phyloP scores from a whole-genome alignment of 2,113 vertebrate species.

The Chionodraco myersi region DNA sequence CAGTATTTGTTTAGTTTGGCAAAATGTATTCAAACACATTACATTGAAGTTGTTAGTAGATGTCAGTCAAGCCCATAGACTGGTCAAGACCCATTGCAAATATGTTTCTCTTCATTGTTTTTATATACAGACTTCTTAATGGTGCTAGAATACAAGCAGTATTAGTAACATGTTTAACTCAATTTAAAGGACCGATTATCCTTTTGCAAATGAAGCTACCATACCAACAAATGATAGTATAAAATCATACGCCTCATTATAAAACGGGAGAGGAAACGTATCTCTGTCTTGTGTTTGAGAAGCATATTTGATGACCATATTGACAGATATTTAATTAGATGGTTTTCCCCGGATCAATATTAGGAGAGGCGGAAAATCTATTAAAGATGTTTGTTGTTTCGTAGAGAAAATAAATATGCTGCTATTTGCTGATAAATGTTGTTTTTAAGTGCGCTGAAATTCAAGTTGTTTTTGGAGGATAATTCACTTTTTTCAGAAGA shows the following conservation, averaged over 20 bases:
- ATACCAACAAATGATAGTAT: not conserved
- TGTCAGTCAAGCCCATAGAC: not conserved
- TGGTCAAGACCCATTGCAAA: not conserved
- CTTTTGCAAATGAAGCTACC: not conserved
- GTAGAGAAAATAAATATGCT: no score
- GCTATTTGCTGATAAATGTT: no score
- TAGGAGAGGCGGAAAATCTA: not conserved
- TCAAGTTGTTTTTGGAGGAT: no score
- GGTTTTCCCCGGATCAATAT: slow-evolving; percentile 39
- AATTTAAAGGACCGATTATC: not conserved
- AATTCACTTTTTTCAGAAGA: no score
- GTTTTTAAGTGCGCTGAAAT: no score
- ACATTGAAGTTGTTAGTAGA: slow-evolving; percentile 2
- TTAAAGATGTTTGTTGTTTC: no score
- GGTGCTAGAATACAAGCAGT: not conserved
- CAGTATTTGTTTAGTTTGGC: slow-evolving; percentile 10
- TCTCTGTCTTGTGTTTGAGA: not conserved
- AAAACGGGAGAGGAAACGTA: not conserved
- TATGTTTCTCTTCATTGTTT: not conserved
- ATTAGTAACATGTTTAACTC: not conserved
- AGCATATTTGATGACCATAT: slow-evolving; percentile 19
- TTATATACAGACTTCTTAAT: not conserved
- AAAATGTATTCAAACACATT: not conserved
- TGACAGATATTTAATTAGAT: slow-evolving; percentile 11
- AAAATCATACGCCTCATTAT: not conserved